Base-by-base conservation (phyloP, 2,797 vertebrate genomes). In the Notoglanidium macrostoma region DNA sequence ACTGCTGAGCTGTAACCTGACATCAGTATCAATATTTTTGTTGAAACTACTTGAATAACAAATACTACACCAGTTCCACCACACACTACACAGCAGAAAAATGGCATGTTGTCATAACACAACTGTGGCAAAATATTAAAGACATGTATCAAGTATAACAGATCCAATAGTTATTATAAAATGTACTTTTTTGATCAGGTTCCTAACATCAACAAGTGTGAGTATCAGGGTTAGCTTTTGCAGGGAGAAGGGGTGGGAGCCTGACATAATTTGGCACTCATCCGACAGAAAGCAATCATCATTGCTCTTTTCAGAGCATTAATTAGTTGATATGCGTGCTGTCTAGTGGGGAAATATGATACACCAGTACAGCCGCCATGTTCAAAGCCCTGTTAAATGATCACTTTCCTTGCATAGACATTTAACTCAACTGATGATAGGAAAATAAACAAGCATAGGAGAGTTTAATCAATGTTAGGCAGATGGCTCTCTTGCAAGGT, bases 231-330 rank as follows among this genome's bases (percentile, higher is more conserved):
- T 77, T 87, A 86, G 35, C 2, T 1, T 61, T 44, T 80, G 78
- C 26, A 81, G 2, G 40, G 40, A 65, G 59, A 63, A 73, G 83
- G 63, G 83, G 84, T 59, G 77, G 79, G 86, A 86, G 85, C 77
- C 88, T 86, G 83, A 88, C 85, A 65, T 87, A 83, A 90, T 91
- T 88, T 91, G 89, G 89, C 86, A 80, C 87, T 89, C 85, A 54
- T 85, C 86, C 81, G 78, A 49, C 78, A 78, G 73, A 91, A 91
- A 89, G 89, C 89, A 91, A 89, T 91, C 86, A 88, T 84, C 78
- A 76, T 90, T 57, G 61, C 83, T 88, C 85, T 82, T 87, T 89
- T 89, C 89, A 76, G 78, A 82, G 86, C 88, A 87, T 88, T 91
- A 88, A 91, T 91, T 90, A 88, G 88, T 86, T 89, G 85, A 82